Conservation (phyloP, 64 coral and sea anemone genomes). For the Platygyra sinensis region DNA sequence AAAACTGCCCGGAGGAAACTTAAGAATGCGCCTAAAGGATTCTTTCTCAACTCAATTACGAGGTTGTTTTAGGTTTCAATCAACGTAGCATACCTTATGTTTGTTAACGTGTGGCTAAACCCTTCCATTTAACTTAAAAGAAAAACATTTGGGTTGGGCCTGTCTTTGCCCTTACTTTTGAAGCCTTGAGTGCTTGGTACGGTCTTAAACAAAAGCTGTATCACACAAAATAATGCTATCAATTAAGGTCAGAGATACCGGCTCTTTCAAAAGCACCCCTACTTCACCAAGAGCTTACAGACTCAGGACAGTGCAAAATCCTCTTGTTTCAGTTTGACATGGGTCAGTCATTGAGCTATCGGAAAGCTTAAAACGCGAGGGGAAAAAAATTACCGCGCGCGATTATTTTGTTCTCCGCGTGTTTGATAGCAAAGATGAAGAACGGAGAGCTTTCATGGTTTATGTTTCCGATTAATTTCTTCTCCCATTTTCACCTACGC, state of each 20-base stretch:
- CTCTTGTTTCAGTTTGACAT: background rate
- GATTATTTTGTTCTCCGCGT: background rate
- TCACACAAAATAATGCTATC: no score
- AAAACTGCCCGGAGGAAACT: background rate
- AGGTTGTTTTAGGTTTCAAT: slow-evolving; percentile 24
- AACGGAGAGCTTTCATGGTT: no score
- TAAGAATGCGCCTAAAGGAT: background rate
- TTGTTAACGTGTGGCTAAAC: background rate
- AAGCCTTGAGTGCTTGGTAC: no score
- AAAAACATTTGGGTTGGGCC: background rate
- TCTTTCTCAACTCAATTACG: slow-evolving; percentile 13
- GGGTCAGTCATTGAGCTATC: no score
- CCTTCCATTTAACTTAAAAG: background rate
- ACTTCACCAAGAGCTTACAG: background rate
- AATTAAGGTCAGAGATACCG: background rate
- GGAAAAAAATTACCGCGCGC: background rate
- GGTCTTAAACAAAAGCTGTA: background rate
- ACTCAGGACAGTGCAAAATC: background rate
- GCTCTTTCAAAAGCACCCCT: background rate
- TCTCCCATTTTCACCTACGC: background rate
- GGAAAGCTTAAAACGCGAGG: background rate
- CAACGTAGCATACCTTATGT: background rate
- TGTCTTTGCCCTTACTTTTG: background rate
- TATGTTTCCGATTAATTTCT: background rate
- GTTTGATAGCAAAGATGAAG: background rate